Base-by-base conservation (phyloP, 35 echinoderm and acorn worm species). In the Chiridota heheva region DNA sequence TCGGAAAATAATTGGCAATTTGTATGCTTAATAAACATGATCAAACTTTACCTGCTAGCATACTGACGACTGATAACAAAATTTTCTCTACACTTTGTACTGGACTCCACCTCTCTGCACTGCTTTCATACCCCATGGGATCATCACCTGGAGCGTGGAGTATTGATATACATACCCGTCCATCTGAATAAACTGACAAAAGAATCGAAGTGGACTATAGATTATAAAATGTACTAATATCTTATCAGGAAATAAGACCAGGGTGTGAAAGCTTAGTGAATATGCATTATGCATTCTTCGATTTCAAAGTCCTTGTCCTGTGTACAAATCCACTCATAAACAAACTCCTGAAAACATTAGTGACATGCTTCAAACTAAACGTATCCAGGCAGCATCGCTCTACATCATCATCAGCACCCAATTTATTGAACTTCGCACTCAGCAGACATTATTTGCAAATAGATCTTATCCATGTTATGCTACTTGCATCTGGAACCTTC, bases 1-100 rank as follows among this genome's bases (percentile, higher is more conserved):
- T n/a, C n/a, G n/a, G n/a, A n/a, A n/a, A n/a, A n/a, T n/a, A n/a
- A n/a, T n/a, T n/a, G n/a, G n/a, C n/a, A n/a, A n/a, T n/a, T n/a
- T n/a, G n/a, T n/a, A n/a, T n/a, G n/a, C n/a, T n/a, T n/a, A n/a
- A n/a, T n/a, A n/a, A n/a, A n/a, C n/a, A n/a, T n/a, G n/a, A n/a
- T n/a, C n/a, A n/a, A 22, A 17, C 29, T 57, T 65, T 64, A 92
- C 95, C 95, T 85, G 95, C 95, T 65, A 98, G 48, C 95, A 98
- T 98, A 41, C 95, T 98, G 44, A 98, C 89, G 5, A 98, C 95
- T 1, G 95, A 98, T 0, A 98, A 82, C 61, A 98, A 80, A 46
- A 98, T 98, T 60, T 98, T 98, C 67, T 98, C 95, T 36, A 98
- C 95, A 62, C 95, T 98, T 76, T 98, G 95, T 73, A 98, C 95